These are phyloP conservation scores for Heliocidaris tuberculata DNA, from an alignment of 35 echinoderm and acorn worm species.

Conservation along the genomic window DNA sequence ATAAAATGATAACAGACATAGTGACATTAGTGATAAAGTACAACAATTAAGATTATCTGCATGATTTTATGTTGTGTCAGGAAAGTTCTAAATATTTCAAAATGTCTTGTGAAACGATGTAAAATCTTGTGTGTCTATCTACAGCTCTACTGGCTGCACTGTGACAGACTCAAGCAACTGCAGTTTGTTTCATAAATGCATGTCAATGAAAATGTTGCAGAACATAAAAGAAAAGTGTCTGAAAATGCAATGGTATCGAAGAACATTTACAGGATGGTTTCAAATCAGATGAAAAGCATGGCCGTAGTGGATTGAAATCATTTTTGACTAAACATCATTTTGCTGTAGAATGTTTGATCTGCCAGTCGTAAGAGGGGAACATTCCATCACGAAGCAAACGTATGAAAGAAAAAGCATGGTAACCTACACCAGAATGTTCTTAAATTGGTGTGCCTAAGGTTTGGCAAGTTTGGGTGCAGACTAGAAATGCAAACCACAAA, in stretches of 20 bases:
- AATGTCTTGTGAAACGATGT: no score
- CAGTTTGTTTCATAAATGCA: neutral
- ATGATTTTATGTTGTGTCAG: no score
- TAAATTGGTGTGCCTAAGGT: neutral
- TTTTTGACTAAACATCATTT: neutral
- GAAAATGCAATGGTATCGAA: neutral
- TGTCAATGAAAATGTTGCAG: neutral
- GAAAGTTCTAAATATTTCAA: no score
- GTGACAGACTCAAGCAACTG: neutral
- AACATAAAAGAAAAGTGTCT: no score
- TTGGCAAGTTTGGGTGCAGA: neutral
- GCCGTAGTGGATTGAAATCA: neutral
- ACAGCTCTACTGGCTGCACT: no score
- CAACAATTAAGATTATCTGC: no score
- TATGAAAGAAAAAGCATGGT: neutral
- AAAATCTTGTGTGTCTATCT: no score
- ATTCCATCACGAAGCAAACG: neutral
- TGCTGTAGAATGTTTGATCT: neutral
- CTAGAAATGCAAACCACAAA: neutral
- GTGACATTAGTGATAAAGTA: no score
- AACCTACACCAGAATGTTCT: neutral
- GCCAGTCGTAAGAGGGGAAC: neutral
- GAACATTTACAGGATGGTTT: neutral
- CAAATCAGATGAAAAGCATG: neutral
- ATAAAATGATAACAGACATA: no score